A percentile compares a stretch with the other conserved stretches of the same genome.
These are phyloP conservation scores for Linhomoeus sp. DNA, from an alignment of 2,888 invertebrate genomes.

Conservation along the genomic window DNA sequence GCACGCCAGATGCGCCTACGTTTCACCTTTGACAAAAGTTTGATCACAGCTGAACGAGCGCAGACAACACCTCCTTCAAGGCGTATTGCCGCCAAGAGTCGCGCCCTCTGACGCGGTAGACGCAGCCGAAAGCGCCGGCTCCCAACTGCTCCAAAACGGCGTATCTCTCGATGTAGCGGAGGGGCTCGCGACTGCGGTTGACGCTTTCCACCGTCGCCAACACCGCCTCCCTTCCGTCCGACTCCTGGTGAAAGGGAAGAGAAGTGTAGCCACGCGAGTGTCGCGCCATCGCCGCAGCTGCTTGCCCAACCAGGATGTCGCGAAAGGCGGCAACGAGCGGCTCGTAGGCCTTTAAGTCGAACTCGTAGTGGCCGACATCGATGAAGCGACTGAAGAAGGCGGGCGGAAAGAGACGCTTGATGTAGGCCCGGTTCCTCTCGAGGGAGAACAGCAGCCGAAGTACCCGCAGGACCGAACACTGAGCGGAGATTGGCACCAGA, in stretches of 20 bases:
- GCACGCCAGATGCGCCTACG: neutral
- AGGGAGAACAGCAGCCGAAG: conserved; percentile 32
- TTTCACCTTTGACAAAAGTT: neutral
- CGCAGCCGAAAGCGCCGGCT: conserved; percentile 33
- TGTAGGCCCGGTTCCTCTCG: conserved; percentile 30
- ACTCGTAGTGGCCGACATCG: conserved; percentile 32
- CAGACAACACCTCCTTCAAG: conserved; percentile 29
- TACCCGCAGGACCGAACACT: conserved; percentile 31
- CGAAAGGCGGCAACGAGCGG: conserved; percentile 18
- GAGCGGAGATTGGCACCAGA: conserved; percentile 9
- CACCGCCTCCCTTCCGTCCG: too few species aligned
- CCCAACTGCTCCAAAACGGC: conserved; percentile 33
- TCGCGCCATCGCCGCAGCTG: neutral
- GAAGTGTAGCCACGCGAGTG: too few species aligned
- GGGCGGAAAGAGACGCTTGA: conserved; percentile 31
- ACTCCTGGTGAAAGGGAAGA: too few species aligned
- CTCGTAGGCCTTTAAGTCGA: conserved; percentile 27
- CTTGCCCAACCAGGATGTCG: neutral
- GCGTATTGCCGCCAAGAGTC: conserved; percentile 20
- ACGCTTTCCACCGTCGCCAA: neutral
- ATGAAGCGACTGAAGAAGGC: conserved; percentile 31
- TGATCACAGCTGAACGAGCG: neutral
- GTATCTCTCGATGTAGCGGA: conserved; percentile 29
- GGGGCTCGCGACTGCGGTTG: conserved; percentile 10
- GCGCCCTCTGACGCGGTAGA: conserved; percentile 32